Conservation (phyloP, 2,797 vertebrate genomes). For the Buceros bicornis region DNA sequence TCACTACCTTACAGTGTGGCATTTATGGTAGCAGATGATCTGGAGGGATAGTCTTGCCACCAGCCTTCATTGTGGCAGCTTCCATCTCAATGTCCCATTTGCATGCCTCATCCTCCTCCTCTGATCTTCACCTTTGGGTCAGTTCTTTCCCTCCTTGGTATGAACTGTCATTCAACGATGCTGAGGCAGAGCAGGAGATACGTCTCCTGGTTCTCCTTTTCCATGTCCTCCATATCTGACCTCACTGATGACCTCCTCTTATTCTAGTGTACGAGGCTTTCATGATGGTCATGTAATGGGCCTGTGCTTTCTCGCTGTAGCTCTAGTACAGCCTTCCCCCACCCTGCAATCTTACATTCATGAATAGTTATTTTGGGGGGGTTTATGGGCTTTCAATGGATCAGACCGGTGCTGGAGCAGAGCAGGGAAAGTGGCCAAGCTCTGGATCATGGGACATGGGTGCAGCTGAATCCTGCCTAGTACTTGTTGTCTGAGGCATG, state of each 20-base stretch:
- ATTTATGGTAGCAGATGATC: background rate
- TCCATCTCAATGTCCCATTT: background rate
- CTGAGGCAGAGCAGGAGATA: background rate
- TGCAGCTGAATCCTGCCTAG: background rate
- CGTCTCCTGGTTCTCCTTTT: background rate
- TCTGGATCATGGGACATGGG: rapidly evolving
- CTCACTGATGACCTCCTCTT: background rate
- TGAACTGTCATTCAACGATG: rapidly evolving
- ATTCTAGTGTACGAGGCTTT: background rate
- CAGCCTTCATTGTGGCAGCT: background rate
- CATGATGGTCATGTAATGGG: no score
- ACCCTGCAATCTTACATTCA: background rate
- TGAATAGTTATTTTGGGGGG: rapidly evolving
- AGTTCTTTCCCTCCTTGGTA: background rate
- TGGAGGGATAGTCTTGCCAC: background rate
- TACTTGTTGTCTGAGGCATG: background rate
- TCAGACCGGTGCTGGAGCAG: background rate
- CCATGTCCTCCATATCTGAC: background rate
- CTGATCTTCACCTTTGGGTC: background rate
- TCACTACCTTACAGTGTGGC: background rate
- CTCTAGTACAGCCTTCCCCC: background rate
- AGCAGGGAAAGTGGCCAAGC: background rate
- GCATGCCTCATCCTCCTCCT: background rate
- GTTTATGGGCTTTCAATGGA: rapidly evolving
- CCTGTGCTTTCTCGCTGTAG: background rate